Base-by-base conservation (phyloP, 2,113 vertebrate genomes). In the Struthio camelus region DNA sequence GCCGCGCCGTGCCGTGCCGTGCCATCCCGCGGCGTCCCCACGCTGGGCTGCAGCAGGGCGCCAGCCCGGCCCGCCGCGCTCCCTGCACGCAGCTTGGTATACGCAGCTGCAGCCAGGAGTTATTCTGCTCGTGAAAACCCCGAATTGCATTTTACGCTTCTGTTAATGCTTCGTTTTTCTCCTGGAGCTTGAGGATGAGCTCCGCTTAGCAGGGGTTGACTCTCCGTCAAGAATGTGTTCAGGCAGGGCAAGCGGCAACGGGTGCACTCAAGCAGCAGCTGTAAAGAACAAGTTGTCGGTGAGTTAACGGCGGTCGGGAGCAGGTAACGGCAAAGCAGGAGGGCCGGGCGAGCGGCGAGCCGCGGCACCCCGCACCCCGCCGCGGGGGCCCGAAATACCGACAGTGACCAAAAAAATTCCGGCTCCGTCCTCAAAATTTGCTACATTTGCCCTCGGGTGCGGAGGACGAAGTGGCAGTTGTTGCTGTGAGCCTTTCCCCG, bases 391-490 rank as follows among this genome's bases (percentile, higher is more conserved):
- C n/a, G n/a, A n/a, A n/a, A n/a, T n/a, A n/a, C n/a, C n/a, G n/a
- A n/a, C n/a, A n/a, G n/a, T n/a, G n/a, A n/a, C n/a, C n/a, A n/a
- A n/a, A n/a, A n/a, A n/a, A n/a, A n/a, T n/a, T n/a, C n/a, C n/a
- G n/a, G n/a, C n/a, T n/a, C n/a, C n/a, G n/a, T n/a, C n/a, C n/a
- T n/a, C n/a, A n/a, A n/a, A n/a, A n/a, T n/a, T n/a, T n/a, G n/a
- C n/a, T n/a, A n/a, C n/a, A n/a, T n/a, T n/a, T n/a, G n/a, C n/a
- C n/a, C n/a, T n/a, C n/a, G n/a, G n/a, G n/a, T 80, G 94, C 93
- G 95, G 94, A 96, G 97, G 95, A 95, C 97, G 97, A 97, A 97
- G 97, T 96, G 96, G 97, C 96, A 97, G 97, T 98, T 97, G 93
- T 94, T 92, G 91, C 96, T 97, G 87, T 94, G 96, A 97, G 94